These are phyloP conservation scores for Myotis daubentonii DNA, from an alignment of 2,797 vertebrate genomes.

Conservation along the genomic window DNA sequence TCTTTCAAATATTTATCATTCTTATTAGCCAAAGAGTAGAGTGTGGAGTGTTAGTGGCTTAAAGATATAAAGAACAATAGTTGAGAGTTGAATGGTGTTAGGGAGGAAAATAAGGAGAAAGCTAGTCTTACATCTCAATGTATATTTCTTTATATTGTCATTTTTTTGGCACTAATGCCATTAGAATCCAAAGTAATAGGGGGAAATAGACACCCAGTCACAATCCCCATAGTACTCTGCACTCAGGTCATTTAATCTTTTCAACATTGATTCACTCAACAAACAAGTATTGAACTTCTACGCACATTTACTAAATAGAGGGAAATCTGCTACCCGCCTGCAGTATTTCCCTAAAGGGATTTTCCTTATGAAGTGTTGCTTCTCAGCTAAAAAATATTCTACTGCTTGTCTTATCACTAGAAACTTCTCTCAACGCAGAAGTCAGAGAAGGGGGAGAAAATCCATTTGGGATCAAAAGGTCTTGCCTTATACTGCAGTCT, in stretches of 20 bases:
- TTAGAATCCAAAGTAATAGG: constrained; percentile 5
- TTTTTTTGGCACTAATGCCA: not conserved
- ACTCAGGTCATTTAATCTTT: constrained; percentile 55
- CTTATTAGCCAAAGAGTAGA: not conserved
- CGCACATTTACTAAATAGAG: constrained; percentile 55
- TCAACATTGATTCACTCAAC: constrained; percentile 50
- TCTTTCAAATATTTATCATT: not conserved
- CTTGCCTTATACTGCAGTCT: constrained; percentile 34
- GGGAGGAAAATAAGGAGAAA: not conserved
- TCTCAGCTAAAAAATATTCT: constrained; percentile 69
- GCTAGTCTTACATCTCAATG: not conserved
- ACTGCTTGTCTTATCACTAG: constrained; percentile 36
- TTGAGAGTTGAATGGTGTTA: not conserved
- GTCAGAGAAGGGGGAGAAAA: constrained; percentile 5
- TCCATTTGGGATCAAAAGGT: constrained; percentile 53
- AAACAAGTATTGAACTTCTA: constrained; percentile 57
- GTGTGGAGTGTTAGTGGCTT: not conserved
- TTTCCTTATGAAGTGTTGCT: constrained; percentile 47
- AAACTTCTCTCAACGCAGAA: constrained; percentile 33
- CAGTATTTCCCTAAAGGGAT: constrained; percentile 58
- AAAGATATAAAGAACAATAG: not conserved
- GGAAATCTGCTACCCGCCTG: constrained; percentile 12
- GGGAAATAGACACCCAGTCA: not conserved
- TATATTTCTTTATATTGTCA: not conserved
- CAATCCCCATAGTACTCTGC: not conserved